These are phyloP conservation scores for Drosophila basisetae DNA, from an alignment of 2,888 invertebrate species.

Conservation along the genomic window DNA sequence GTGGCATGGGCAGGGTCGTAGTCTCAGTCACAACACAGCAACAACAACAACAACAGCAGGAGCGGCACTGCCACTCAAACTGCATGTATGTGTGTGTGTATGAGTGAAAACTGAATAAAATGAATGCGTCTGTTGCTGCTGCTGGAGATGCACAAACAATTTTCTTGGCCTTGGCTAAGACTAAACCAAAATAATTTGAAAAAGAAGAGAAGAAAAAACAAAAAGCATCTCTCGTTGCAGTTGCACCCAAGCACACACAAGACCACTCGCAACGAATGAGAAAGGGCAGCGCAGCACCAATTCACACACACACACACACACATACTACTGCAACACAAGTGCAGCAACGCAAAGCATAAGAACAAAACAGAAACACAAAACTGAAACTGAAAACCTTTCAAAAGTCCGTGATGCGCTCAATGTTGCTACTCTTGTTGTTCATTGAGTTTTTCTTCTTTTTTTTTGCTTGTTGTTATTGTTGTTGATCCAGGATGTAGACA, in stretches of 20 bases:
- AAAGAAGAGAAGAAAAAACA: constrained; percentile 15
- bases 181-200: constrained; percentile 29
- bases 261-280: constrained; percentile 28
- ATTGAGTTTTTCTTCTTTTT: constrained; percentile 4
- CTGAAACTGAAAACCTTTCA: constrained; percentile 52
- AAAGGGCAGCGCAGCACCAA: constrained; percentile 56
- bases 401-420: constrained; percentile 52
- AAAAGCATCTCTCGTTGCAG: constrained; percentile 34
- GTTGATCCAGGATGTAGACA: constrained; percentile 51
- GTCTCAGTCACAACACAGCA: constrained; percentile 51
- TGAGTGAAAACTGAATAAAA: constrained; percentile 60
- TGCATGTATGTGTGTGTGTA: constrained; percentile 38
- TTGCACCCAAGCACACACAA: constrained; percentile 38
- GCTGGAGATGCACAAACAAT: constrained; percentile 49
- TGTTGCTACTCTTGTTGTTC: constrained; percentile 16
- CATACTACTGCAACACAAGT: constrained; percentile 37
- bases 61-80: constrained; percentile 64
- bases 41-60: constrained; percentile 56
- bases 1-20: constrained; percentile 48
- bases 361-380: constrained; percentile 67
- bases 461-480: constrained; percentile 30
- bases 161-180: constrained; percentile 65
- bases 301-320: constrained; percentile 17
- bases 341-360: constrained; percentile 62
- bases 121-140: constrained; percentile 74